A percentile compares a stretch with the other conserved stretches of the same genome.
Conservation (phyloP, 2,888 invertebrate genomes). For the Oscheius sp. region DNA sequence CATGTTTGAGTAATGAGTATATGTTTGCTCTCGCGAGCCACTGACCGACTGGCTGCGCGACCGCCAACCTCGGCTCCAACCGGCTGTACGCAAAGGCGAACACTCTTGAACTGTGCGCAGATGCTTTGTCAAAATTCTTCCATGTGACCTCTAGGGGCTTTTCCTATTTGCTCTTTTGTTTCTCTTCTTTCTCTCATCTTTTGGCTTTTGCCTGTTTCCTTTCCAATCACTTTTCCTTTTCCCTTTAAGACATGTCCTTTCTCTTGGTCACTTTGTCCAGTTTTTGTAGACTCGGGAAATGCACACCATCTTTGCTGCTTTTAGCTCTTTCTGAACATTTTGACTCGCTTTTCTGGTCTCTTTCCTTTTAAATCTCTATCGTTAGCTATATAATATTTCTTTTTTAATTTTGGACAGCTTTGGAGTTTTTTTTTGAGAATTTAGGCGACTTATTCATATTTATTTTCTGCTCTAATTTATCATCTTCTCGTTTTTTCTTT, state of each 20-base stretch:
- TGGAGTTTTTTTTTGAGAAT: not conserved
- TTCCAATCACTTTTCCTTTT: not conserved
- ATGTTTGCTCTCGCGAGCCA: constrained; percentile 28
- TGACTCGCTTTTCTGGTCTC: not conserved
- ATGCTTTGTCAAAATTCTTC: not conserved
- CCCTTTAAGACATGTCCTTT: not conserved
- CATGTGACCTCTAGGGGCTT: not conserved
- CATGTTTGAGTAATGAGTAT: constrained; percentile 30
- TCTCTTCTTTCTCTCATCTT: not conserved
- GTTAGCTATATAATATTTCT: too few relatives aligned
- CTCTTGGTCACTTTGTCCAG: not conserved
- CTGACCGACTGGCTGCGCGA: constrained; percentile 20
- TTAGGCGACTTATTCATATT: not conserved
- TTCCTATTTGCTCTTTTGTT: not conserved
- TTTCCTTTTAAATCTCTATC: not conserved
- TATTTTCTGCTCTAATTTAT: not conserved
- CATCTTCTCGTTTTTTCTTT: not conserved
- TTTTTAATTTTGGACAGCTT: too few relatives aligned
- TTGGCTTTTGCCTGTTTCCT: not conserved
- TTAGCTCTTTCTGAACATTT: constrained; percentile 4
- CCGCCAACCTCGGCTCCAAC: constrained; percentile 2
- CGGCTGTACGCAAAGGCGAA: constrained; percentile 29
- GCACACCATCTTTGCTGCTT: too few relatives aligned
- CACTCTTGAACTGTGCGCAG: constrained; percentile 8
- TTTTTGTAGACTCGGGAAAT: not conserved